These are phyloP conservation scores for Pagrus major DNA, from an alignment of 2,113 vertebrate genomes.

Conservation along the genomic window DNA sequence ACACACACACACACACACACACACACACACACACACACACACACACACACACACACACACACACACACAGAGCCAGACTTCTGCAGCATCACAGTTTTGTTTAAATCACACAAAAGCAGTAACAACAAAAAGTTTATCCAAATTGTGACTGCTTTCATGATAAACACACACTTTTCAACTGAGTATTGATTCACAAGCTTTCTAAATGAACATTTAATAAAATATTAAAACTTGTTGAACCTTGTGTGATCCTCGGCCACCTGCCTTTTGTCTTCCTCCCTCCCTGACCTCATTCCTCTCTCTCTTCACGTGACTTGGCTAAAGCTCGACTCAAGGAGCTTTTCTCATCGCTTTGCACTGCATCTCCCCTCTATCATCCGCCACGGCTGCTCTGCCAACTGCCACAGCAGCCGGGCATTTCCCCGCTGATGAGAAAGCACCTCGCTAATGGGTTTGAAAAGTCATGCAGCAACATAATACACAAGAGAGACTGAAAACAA, in stretches of 20 bases:
- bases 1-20: too few relatives aligned
- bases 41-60: too few relatives aligned
- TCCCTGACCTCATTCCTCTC: constrained; percentile 37
- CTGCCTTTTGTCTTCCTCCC: constrained; percentile 43
- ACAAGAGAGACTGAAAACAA: constrained; percentile 60
- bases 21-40: too few relatives aligned
- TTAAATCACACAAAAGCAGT: not conserved
- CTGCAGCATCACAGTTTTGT: too few relatives aligned
- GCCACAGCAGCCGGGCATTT: constrained; percentile 1
- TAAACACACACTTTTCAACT: not conserved
- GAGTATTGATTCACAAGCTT: not conserved
- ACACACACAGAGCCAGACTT: too few relatives aligned
- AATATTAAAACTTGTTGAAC: not conserved
- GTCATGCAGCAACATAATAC: constrained; percentile 50
- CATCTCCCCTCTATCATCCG: constrained; percentile 34
- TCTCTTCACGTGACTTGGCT: constrained; percentile 69
- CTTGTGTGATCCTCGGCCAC: constrained; percentile 35
- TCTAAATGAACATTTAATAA: not conserved
- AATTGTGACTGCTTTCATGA: not conserved
- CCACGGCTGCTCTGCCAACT: constrained; percentile 29
- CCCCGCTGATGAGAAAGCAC: constrained; percentile 46
- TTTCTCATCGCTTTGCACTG: constrained; percentile 60
- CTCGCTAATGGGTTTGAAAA: constrained; percentile 57
- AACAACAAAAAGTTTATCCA: not conserved
- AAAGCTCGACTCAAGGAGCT: constrained; percentile 70